phyloP scores from a whole-genome alignment of 2,797 vertebrate species.

The Myotis daubentonii region DNA sequence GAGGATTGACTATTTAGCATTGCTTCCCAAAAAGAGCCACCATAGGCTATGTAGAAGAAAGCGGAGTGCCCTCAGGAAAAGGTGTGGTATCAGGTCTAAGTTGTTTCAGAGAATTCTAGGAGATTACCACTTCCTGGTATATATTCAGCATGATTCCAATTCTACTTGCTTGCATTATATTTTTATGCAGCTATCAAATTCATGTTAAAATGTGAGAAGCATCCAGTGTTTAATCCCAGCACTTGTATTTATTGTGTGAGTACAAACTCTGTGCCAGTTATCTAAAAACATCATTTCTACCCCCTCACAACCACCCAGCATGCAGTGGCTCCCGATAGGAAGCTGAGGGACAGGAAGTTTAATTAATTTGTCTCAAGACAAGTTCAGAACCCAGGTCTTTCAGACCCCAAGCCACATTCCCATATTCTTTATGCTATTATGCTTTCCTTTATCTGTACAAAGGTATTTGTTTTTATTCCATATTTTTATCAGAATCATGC shows the following conservation, averaged over 20 bases:
- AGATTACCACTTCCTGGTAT: background rate
- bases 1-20: background rate
- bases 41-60: background rate
- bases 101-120: background rate
- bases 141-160: background rate
- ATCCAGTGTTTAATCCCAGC: background rate
- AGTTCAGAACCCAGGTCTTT: background rate
- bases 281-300: background rate
- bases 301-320: background rate
- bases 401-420: background rate
- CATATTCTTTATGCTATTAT: background rate
- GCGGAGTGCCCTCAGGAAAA: background rate
- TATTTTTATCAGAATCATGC: background rate
- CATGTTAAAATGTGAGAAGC: background rate
- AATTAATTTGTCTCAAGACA: background rate
- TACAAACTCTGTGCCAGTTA: background rate
- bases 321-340: background rate
- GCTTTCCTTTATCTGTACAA: background rate
- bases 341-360: background rate
- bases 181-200: background rate
- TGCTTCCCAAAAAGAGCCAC: background rate
- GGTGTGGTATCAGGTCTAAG: background rate
- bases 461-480: background rate
- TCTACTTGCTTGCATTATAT: background rate
- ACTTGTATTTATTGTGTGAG: background rate